Evolutionary conservation across 2,888 invertebrate genomes (phyloP), one percentile per base, ranked within the genome.

Genomic region (Byasa hedistus): DNA sequence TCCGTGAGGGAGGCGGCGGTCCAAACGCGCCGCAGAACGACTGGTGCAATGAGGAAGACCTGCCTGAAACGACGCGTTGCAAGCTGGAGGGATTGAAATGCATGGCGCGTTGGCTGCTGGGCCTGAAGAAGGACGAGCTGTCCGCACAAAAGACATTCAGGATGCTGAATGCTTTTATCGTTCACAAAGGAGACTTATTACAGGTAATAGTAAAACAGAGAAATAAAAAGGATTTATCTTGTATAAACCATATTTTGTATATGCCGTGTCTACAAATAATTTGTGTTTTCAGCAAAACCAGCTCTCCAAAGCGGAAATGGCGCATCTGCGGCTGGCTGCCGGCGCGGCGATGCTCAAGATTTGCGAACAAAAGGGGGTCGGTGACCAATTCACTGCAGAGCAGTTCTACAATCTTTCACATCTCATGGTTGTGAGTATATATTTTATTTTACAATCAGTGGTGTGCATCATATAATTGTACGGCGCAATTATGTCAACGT

Each of bases 301-400:
- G 69, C 84, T 95, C 69, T 95, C 96, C 57, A 94, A 94, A 78
- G 96, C 97, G 10, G 99, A 99, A 88, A 97, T 97, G 95, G 97
- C 98, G 2, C 97, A 98, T 94, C 84, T 99, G 58, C 93, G 99
- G 68, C 89, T 99, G 54, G 96, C 97, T 19, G 98, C 99, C 8
- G 99, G 98, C 65, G 97, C 97, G 83, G 98, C 98, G 59, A 98
- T 99, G 96, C 90, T 99, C 62, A 99, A 98, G 91, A 96, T 99
- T 60, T 98, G 98, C 87, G 98, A 99, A 80, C 98, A 99, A 85
- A 98, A 98, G 81, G 97, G 97, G 60, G 99, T 98, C 64, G 97
- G 98, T 0, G 98, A 98, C 85, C 97, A 98, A 84, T 97, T 97
- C 82, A 97, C 96, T 3, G 96, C 97, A 0, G 98, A 98, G 76